Evolutionary conservation across 2,113 vertebrate species (phyloP).

Genomic region (Ceyx melanurus): DNA sequence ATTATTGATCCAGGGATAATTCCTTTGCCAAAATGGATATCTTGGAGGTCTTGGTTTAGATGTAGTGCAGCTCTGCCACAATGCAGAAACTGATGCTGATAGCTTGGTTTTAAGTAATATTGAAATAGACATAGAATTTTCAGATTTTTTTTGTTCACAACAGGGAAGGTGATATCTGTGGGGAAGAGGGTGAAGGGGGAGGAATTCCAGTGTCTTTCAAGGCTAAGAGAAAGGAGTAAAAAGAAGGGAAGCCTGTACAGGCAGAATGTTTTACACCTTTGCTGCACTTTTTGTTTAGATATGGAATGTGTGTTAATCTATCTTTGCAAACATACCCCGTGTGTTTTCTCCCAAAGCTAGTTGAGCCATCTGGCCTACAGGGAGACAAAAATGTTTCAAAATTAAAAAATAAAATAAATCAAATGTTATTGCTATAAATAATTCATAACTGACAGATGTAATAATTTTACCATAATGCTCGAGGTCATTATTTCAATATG

Average conservation of each 20-base stretch:
- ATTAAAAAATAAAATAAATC: not conserved
- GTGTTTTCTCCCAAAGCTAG: not conserved
- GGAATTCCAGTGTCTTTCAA: not conserved
- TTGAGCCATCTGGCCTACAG: not conserved
- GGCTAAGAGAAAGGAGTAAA: not conserved
- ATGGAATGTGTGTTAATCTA: accelerated
- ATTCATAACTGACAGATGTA: not conserved
- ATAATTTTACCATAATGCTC: not conserved
- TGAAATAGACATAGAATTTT: not conserved
- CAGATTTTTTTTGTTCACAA: not conserved
- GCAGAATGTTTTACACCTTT: not conserved
- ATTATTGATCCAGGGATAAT: not conserved
- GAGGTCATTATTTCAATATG: not conserved
- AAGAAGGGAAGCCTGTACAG: not conserved
- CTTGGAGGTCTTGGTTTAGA: not conserved
- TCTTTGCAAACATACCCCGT: not conserved
- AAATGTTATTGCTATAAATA: not conserved
- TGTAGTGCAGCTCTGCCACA: not conserved
- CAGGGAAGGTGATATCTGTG: not conserved
- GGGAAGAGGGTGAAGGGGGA: not conserved
- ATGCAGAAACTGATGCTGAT: not conserved
- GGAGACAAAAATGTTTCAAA: not conserved
- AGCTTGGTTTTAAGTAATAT: not conserved
- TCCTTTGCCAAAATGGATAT: not conserved
- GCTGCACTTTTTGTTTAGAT: not conserved